Base-by-base conservation (phyloP, 53 echinoderm and acorn worm species). In the Luidia sarsii region DNA sequence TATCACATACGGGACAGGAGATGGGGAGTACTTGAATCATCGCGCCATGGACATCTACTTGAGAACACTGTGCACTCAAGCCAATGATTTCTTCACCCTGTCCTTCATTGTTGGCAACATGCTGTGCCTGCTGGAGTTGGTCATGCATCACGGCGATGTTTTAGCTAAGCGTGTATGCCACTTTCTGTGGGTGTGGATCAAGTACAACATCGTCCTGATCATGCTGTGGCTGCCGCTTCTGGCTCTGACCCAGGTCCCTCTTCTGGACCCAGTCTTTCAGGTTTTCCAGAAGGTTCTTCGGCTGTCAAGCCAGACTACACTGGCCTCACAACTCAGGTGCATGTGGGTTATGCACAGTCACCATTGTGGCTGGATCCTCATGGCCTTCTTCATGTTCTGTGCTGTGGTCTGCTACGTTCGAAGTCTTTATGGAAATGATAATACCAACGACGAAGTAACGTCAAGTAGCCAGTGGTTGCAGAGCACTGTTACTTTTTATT, bases 191-290 rank as follows among this genome's bases (percentile, higher is more conserved):
- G 85, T 80, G 22, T 43, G 86, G 39, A 87, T 63, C 3, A 97
- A 94, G 43, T 94, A 88, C 72, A 97, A 97, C 38, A 48, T 90
- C 8, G 65, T 77, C 1, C 81, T 91, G 22, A 73, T 97, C n/a
- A 65, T 91, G 67, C 59, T 93, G n/a, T 97, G 93, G 93, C 70
- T 97, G 23, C 93, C 93, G 0, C 28, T 97, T 45, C 82, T 90
- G 51, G 88, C 93, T 13, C 80, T 89, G 4, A 82, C 89, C 29
- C 97, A 97, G 48, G 34, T 97, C 13, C 71, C 90, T 0, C 35
- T 77, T n/a, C 33, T 97, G 13, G 67, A 83, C 14, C 81, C 90
- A 0, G 56, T 86, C 31, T 88, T 86, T 48, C 85, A 79, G 35
- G 83, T 85, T 43, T 54, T 67, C 4, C 86, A 89, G 39, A 89